Percentiles rank a stretch among this genome's conserved stretches.
These are phyloP conservation scores for Drosophila truncata DNA, from an alignment of 1,140 invertebrate genomes.

Conservation along the genomic window DNA sequence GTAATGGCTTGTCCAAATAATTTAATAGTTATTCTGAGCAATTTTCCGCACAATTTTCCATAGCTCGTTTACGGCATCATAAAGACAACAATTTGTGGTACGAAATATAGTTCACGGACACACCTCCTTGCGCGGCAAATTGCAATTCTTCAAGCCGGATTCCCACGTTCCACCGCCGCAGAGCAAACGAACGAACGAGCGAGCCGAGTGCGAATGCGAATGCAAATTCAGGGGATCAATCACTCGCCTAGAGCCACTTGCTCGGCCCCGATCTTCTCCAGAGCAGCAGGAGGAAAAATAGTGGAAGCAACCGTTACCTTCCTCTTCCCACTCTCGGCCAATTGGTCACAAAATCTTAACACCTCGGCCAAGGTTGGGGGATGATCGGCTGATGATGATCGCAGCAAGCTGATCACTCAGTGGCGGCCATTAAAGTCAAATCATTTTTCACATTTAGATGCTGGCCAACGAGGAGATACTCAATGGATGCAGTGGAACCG, in stretches of 20 bases:
- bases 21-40: constrained; percentile 27
- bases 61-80: constrained; percentile 64
- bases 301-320: constrained; percentile 59
- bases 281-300: constrained; percentile 56
- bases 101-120: constrained; percentile 71
- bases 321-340: constrained; percentile 29
- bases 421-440: constrained; percentile 85
- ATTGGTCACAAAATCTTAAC: constrained; percentile 83
- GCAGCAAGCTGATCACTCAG: constrained; percentile 66
- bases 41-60: constrained; percentile 60
- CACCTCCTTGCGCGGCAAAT: constrained; percentile 58
- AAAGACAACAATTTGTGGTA: constrained; percentile 69
- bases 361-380: constrained; percentile 62
- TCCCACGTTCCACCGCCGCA: constrained; percentile 75
- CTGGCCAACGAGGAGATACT: constrained; percentile 45
- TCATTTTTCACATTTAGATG: constrained; percentile 85
- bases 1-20: constrained; percentile 34
- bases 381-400: constrained; percentile 44
- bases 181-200: constrained; percentile 5
- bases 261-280: constrained; percentile 7
- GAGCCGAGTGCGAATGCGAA: constrained; percentile 36
- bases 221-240: constrained; percentile 69
- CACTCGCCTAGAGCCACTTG: constrained; percentile 61
- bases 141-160: constrained; percentile 56
- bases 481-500: constrained; percentile 14